These are phyloP conservation scores for Aurelia coerulea DNA, from an alignment of 30 jellyfish, hydroid and myxozoan species.

Conservation along the genomic window DNA sequence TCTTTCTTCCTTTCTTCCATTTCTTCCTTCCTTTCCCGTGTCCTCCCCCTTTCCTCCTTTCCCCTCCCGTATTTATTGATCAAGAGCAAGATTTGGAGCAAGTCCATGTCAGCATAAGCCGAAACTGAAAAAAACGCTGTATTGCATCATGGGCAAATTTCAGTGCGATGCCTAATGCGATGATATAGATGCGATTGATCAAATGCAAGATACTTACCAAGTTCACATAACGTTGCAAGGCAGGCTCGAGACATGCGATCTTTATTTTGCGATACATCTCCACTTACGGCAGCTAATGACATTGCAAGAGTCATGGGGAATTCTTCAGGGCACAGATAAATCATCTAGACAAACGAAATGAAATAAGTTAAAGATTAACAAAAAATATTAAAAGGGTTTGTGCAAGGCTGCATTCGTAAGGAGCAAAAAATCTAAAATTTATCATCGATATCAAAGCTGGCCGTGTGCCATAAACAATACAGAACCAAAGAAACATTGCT, in stretches of 20 bases:
- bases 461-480: not conserved
- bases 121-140: no score
- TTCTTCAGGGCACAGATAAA: constrained; percentile 74
- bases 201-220: constrained; percentile 58
- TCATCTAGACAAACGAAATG: constrained; percentile 55
- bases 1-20: no score
- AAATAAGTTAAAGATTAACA: not conserved
- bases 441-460: not conserved
- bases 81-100: no score
- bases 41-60: no score
- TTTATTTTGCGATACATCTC: constrained; percentile 86
- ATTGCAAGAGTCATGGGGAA: constrained; percentile 95
- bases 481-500: not conserved
- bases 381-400: not conserved
- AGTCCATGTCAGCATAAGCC: no score
- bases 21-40: no score
- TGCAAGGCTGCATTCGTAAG: no score
- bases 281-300: constrained; percentile 90
- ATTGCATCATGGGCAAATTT: no score
- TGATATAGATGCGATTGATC: no score
- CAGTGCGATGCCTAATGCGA: no score
- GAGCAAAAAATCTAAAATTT: not conserved
- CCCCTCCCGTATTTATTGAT: no score
- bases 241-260: constrained; percentile 98
- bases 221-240: constrained; percentile 95